Evolutionary conservation across 2,113 vertebrate species (phyloP), one percentile per base, ranked within the genome.

Genomic region (Nestor notabilis): DNA sequence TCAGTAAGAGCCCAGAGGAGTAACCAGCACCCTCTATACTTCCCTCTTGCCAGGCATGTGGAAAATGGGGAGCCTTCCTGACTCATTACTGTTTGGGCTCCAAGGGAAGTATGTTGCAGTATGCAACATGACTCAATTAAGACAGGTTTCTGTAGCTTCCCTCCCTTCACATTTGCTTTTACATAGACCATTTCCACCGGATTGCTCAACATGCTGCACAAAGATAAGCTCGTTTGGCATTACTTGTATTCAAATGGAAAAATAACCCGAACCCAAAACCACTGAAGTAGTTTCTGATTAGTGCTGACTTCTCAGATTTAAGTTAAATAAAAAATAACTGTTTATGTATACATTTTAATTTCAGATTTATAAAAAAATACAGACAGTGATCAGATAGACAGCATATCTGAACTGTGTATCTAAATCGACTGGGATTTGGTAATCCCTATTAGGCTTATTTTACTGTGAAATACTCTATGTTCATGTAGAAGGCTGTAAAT

Each of bases 131-230:
- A 92, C 86, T 95, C 90, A 91, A 46, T 43, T 27, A 5, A 66
- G 66, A 75, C 92, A 97, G 68, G 63, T 79, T 93, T 95, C 91
- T 93, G 92, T 56, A 90, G 87, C 80, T 95, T 76, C 78, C 84
- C 88, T 91, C 72, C 76, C 77, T 82, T 41, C 64, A 16, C 72
- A 9, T 56, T 58, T 64, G 83, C 66, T 79, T 89, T 79, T 33
- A 80, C 74, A 91, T 65, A 84, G 56, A 41, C 49, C 70, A 53
- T 94, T 96, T 86, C 87, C 66, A 74, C 68, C 13, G n/a, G 18
- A 49, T 79, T 95, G 79, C 91, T 77, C 89, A 94, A 65, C n/a
- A 10, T 5, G 47, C 71, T 39, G 72, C 35, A 79, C 37, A 63
- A 64, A 88, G 94, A 86, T 46, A 87, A 94, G 60, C 61, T 94